phyloP scores from a whole-genome alignment of 2,113 vertebrate species.

The Gallinago media region DNA sequence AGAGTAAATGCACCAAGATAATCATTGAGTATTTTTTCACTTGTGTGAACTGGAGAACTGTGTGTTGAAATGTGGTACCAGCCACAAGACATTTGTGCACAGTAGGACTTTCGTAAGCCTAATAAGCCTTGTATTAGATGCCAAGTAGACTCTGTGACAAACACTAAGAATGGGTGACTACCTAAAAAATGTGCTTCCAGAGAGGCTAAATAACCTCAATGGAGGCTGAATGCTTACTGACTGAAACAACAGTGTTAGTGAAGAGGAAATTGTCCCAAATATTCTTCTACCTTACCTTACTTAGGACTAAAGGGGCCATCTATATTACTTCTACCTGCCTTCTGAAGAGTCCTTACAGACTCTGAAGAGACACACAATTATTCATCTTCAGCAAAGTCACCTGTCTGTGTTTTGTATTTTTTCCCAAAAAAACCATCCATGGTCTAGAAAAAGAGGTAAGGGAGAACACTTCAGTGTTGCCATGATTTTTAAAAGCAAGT shows the following conservation, averaged over 20 bases:
- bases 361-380: not conserved
- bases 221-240: not conserved
- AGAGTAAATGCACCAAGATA: not conserved
- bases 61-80: not conserved
- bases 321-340: not conserved
- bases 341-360: not conserved
- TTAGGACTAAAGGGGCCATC: not conserved
- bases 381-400: not conserved
- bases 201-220: not conserved
- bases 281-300: not conserved
- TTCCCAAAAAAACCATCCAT: accelerated
- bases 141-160: not conserved
- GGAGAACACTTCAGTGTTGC: not conserved
- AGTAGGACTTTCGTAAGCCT: not conserved
- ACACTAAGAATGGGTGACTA: not conserved
- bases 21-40: not conserved
- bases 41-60: not conserved
- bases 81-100: not conserved
- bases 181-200: not conserved
- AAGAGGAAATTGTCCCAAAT: not conserved
- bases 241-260: not conserved
- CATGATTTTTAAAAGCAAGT: not conserved
- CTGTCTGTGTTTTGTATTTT: not conserved
- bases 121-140: not conserved
- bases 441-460: not conserved